Base-by-base conservation (phyloP, 2,888 invertebrate genomes). In the Stenchaetothrips biformis region DNA sequence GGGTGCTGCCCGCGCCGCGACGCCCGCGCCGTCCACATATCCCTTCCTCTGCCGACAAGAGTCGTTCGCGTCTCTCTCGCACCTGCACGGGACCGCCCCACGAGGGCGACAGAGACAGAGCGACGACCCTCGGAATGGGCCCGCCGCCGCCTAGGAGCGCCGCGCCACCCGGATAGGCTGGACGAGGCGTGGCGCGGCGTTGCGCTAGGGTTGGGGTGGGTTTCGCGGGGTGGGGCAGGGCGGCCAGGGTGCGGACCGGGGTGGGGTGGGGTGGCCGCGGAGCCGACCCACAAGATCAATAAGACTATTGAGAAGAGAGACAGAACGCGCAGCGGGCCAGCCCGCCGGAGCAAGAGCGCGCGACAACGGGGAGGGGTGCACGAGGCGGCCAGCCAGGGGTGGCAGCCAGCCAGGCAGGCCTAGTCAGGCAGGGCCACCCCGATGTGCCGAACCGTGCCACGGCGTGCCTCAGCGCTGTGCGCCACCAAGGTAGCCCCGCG, bases 231-330 rank as follows among this genome's bases (percentile, higher is more conserved):
- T 16, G 53, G 13, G 53, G 53, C 16, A 7, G 53, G 67, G 67
- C 6, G 67, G n/a, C 0, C 67, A 21, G 21, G 67, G 21, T 21
- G 21, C 67, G 21, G 67, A 21, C 67, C 67, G 37, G 37, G 37
- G 37, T 37, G 37, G 13, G 53, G 53, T 53, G 53, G 53, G 67
- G 67, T 0, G 67, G n/a, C 9, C 67, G 67, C 67, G 67, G 21
- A 67, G 21, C 67, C 67, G 67, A 21, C 67, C 67, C 67, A 67
- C 67, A 67, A 67, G 67, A 67, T 67, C 67, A 67, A 67, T 67
- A 67, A 67, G 67, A 67, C 67, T 67, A 67, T 67, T 67, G 67
- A 67, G 67, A 67, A 67, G 67, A 67, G 67, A 59, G 59, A 59
- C 18, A 59, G 59, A 59, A 13, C 11, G 59, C 16, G 59, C 11